Base-by-base conservation (phyloP, 2,113 vertebrate genomes). In the Sialia sialis region DNA sequence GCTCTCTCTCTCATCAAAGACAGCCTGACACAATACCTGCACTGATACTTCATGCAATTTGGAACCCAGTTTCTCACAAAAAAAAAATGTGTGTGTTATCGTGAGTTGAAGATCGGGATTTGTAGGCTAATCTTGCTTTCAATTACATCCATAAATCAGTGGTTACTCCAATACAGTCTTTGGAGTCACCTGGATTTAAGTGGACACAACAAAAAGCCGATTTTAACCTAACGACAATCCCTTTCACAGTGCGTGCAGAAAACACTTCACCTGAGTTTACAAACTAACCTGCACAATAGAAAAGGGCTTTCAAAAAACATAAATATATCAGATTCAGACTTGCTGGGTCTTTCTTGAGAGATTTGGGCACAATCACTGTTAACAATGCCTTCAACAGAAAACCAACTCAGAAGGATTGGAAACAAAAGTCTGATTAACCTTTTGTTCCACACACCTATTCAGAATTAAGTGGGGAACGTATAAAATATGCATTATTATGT, bases 371-470 rank as follows among this genome's bases (percentile, higher is more conserved):
- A 74, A 49, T 63, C 83, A 23, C 41, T 30, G n/a, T 32, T 66
- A 86, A 93, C 75, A 95, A 95, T 92, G 87, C 62, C 51, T 59
- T 91, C 72, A 69, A 87, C 43, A 77, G 55, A 55, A 91, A 74
- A 83, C 13, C 59, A 74, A 11, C 34, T 38, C 27, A 4, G 30
- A 21, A 74, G 74, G 67, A 74, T 0, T 88, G 73, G 63, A 83
- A 94, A 87, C 29, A 58, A 29, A 88, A 90, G 78, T 55, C 75
- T 70, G 68, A 51, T 95, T 23, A 48, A 69, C 52, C 79, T 91
- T 91, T 96, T 95, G 94, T 95, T 91, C 83, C 62, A 46, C 48
- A 49, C 22, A 39, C 32, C 70, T 76, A 91, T 95, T 91, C 87
- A 95, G 79, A 94, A 91, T 80, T 22, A 67, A 93, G 64, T 86